These are phyloP conservation scores for Gonioctena quinquepunctata DNA, from an alignment of 1,140 invertebrate genomes.

Conservation along the genomic window DNA sequence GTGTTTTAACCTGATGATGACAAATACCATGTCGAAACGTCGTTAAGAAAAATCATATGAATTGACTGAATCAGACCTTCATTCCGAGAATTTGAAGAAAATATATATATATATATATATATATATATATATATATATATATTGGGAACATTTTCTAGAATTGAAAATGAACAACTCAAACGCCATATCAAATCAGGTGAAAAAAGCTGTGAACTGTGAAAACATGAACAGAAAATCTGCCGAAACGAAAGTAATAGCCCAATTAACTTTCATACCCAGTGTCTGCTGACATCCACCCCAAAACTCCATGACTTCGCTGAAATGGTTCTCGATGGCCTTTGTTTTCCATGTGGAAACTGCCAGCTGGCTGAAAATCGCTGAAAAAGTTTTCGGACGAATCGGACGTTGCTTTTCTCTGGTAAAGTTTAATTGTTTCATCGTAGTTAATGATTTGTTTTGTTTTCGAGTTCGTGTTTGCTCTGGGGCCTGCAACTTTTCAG, in stretches of 20 bases:
- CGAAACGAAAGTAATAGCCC: not conserved
- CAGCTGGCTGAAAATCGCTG: slow-evolving; percentile 8
- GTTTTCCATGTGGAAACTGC: not conserved
- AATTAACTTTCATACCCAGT: not conserved
- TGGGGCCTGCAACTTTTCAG: not conserved
- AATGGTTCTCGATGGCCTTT: not conserved
- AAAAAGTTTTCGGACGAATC: slow-evolving; percentile 11
- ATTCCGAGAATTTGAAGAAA: no score
- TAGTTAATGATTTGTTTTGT: slow-evolving; percentile 17
- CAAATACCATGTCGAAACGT: no score
- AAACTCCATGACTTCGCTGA: not conserved
- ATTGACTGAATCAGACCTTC: no score
- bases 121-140: no score
- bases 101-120: no score
- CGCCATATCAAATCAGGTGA: not conserved
- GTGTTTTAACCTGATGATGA: no score
- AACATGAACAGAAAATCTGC: not conserved
- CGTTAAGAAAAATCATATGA: no score
- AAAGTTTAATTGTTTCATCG: slow-evolving; percentile 16
- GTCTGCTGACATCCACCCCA: not conserved
- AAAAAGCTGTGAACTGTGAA: not conserved
- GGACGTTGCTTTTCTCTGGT: slow-evolving; percentile 5
- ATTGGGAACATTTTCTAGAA: no score
- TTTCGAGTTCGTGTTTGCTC: not conserved
- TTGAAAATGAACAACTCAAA: no score